Evolutionary conservation across 2,113 vertebrate species (phyloP), one percentile per base, ranked within the genome.

Genomic region (Axis porcinus): DNA sequence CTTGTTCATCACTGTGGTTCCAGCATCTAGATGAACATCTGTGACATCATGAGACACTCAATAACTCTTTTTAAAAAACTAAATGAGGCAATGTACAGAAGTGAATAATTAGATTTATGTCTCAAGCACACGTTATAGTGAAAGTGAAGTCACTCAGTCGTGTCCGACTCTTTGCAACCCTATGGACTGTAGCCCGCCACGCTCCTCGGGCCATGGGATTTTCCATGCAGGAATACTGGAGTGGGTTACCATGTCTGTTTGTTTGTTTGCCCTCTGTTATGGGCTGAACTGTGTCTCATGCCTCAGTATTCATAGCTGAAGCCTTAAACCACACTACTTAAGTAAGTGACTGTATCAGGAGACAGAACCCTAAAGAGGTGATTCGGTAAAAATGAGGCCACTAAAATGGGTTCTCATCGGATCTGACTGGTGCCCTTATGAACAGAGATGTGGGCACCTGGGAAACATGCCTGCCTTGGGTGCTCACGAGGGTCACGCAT

Each of bases 401-500:
- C 74, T 28, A 54, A 36, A 12, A 2, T 13, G 17, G 25, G 5
- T 74, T 54, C 9, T 70, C 2, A 30, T 62, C 36, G 28, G 36
- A 78, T 33, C 47, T 25, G 67, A 57, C n/a, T 45, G 23, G 45
- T 17, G 19, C 85, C 25, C 40, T 67, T n/a, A 27, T 43, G 12
- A 3, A n/a, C 70, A 52, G 43, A 70, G 85, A 17, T 23, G 5
- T 15, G n/a, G 54, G 43, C 21, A 70, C 9, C 7, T 1, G 12
- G 16, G 25, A 6, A 50, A 40, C 15, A 76, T 7, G 50, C 15
- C 55, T 40, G 4, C 9, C 28, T 2, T 1, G 2, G 57, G 52
- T 83, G 15, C n/a, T 28, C 4, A 21, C 1, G 5, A 67, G 47
- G 13, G 33, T 4, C 2, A 2, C 11, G 1, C 7, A 2, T 1